Percentiles rank a stretch among this genome's conserved stretches.
phyloP scores from a whole-genome alignment of 2,113 vertebrate species.

The Oryzias woworae region DNA sequence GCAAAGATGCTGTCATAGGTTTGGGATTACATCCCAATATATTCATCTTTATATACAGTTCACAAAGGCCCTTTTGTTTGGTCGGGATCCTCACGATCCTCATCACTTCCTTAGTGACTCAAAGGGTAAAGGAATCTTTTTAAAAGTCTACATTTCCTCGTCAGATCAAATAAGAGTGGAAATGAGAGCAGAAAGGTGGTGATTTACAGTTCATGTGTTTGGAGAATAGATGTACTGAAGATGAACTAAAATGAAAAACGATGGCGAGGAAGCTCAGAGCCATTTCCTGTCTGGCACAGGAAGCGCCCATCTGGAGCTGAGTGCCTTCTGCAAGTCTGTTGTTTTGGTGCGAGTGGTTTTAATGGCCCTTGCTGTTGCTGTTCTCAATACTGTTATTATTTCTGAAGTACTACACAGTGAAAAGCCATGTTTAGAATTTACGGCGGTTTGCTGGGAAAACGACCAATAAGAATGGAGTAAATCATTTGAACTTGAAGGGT shows the following conservation, averaged over 20 bases:
- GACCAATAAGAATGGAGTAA: slow-evolving; percentile 11
- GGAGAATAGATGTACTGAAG: slow-evolving; percentile 37
- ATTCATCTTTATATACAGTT: too few species aligned
- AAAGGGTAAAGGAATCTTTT: slow-evolving; percentile 8
- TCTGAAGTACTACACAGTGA: slow-evolving; percentile 25
- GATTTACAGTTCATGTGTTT: slow-evolving; percentile 40
- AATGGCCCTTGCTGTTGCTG: slow-evolving; percentile 49
- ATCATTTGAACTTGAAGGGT: slow-evolving; percentile 26
- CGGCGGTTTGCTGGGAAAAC: slow-evolving; percentile 8
- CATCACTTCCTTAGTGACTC: slow-evolving; percentile 12
- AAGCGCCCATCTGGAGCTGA: slow-evolving; percentile 65
- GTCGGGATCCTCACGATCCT: slow-evolving; percentile 8
- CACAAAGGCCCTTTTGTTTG: slow-evolving; percentile 1
- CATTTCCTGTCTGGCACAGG: slow-evolving; percentile 69
- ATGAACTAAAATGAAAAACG: slow-evolving; percentile 65
- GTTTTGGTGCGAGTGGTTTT: slow-evolving; percentile 34
- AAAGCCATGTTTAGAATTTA: slow-evolving; percentile 20
- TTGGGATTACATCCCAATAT: too few species aligned
- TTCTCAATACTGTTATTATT: slow-evolving; percentile 35
- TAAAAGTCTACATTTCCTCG: slow-evolving; percentile 18
- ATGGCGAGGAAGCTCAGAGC: slow-evolving; percentile 45
- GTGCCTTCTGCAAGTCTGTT: slow-evolving; percentile 47
- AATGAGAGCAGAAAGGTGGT: slow-evolving; percentile 49
- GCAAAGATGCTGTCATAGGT: too few species aligned
- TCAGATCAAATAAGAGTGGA: slow-evolving; percentile 35